phyloP scores from a whole-genome alignment of 2,113 vertebrate genomes.

The Chamaetylas fuelleborni region DNA sequence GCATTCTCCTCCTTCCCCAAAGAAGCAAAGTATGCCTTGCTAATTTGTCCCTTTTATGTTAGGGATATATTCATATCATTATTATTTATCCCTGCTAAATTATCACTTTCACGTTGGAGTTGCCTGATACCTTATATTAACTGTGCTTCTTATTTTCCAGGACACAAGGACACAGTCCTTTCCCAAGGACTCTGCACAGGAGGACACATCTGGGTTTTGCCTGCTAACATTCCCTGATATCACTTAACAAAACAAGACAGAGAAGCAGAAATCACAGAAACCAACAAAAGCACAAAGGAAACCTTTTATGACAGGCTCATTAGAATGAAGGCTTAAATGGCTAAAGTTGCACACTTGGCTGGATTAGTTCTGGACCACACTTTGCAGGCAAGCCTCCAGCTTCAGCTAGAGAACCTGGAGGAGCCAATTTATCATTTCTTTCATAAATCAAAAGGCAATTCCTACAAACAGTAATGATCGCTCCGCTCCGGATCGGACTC shows the following conservation, averaged over 20 bases:
- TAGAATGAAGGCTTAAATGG: background rate
- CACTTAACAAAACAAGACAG: background rate
- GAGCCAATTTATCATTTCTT: background rate
- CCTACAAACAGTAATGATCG: background rate
- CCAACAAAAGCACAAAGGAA: background rate
- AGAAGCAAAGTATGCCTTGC: background rate
- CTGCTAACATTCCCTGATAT: background rate
- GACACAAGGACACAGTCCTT: background rate
- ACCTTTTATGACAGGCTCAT: background rate
- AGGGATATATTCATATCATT: fast-evolving
- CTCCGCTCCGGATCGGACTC: background rate
- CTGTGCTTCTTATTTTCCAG: background rate
- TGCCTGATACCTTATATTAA: background rate
- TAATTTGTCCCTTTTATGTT: background rate
- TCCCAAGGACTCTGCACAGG: background rate
- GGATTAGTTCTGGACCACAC: background rate
- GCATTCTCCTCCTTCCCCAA: background rate
- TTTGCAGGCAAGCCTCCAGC: background rate
- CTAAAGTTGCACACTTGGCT: background rate
- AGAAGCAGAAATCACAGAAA: background rate
- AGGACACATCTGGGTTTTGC: background rate
- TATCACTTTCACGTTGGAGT: background rate
- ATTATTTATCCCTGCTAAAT: background rate
- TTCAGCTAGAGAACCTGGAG: background rate
- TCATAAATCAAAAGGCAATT: slow-evolving; percentile 16